Conservation (phyloP, 2,888 invertebrate genomes). For the Drosophila nr. fundita region DNA sequence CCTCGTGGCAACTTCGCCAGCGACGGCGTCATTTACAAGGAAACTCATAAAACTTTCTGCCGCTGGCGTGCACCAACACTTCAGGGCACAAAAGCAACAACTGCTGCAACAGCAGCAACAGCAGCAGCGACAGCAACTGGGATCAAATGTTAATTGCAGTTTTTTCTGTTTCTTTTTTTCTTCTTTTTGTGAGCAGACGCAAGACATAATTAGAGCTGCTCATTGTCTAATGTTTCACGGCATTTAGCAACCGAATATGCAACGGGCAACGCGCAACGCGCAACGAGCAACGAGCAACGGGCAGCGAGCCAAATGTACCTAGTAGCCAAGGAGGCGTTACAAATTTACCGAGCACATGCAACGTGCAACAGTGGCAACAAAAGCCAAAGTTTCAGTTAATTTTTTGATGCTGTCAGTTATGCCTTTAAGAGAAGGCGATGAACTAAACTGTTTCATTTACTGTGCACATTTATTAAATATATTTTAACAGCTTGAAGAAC, state of each 20-base stretch:
- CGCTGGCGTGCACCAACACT: constrained; percentile 71
- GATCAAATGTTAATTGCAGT: constrained; percentile 79
- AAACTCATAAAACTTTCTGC: constrained; percentile 77
- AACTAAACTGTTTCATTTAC: background rate
- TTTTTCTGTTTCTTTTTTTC: constrained; percentile 22
- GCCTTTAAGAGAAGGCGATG: background rate
- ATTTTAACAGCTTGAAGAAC: background rate
- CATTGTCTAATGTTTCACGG: constrained; percentile 79
- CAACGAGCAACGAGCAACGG: constrained; percentile 11
- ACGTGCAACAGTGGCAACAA: background rate
- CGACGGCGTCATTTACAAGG: constrained; percentile 68
- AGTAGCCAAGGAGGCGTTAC: constrained; percentile 5
- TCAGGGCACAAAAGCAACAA: constrained; percentile 62
- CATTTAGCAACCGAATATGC: constrained; percentile 72
- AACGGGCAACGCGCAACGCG: constrained; percentile 17
- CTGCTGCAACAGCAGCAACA: constrained; percentile 25
- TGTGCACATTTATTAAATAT: background rate
- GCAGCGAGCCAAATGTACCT: constrained; percentile 8
- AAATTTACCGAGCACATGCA: constrained; percentile 3
- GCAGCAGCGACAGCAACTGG: constrained; percentile 15
- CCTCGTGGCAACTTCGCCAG: constrained; percentile 27
- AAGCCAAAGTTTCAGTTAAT: background rate
- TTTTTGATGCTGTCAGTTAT: background rate
- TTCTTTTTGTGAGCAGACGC: constrained; percentile 32
- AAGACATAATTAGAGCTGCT: constrained; percentile 74